These are phyloP conservation scores for Tachypleus tridentatus DNA, from an alignment of 1,140 invertebrate species.

Conservation along the genomic window DNA sequence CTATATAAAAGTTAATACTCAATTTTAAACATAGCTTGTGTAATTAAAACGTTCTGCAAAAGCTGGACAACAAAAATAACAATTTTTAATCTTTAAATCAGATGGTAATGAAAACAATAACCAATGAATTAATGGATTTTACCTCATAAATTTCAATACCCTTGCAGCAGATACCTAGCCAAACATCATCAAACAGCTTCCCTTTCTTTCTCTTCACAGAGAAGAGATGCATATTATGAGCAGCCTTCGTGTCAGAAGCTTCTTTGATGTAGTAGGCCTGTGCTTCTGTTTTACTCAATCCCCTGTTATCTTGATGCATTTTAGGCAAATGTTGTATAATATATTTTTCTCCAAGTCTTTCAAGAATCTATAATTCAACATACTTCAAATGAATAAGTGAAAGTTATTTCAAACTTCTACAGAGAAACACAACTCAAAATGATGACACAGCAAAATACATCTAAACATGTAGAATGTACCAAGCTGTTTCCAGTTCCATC, in stretches of 20 bases:
- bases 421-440: no score
- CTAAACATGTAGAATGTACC: no score
- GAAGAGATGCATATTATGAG: slow-evolving; percentile 86
- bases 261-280: slow-evolving; percentile 76
- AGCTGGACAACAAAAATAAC: no score
- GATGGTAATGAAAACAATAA: slow-evolving; percentile 8
- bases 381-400: no score
- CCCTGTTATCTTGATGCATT: slow-evolving; percentile 58
- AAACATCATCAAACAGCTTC: slow-evolving; percentile 48
- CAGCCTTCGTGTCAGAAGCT: slow-evolving; percentile 67
- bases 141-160: slow-evolving; percentile 17
- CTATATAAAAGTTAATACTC: no score
- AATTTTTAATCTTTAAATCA: no score
- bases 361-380: slow-evolving; percentile 34
- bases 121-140: neutral
- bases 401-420: no score
- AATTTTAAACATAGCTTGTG: no score
- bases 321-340: slow-evolving; percentile 44
- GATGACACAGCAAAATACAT: no score
- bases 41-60: no score
- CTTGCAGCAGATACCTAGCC: slow-evolving; percentile 68
- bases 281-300: slow-evolving; percentile 58
- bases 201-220: slow-evolving; percentile 65
- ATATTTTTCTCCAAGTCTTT: slow-evolving; percentile 46
- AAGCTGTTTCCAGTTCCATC: no score